phyloP scores from a whole-genome alignment of 2,113 vertebrate species.

The Bungarus multicinctus region DNA sequence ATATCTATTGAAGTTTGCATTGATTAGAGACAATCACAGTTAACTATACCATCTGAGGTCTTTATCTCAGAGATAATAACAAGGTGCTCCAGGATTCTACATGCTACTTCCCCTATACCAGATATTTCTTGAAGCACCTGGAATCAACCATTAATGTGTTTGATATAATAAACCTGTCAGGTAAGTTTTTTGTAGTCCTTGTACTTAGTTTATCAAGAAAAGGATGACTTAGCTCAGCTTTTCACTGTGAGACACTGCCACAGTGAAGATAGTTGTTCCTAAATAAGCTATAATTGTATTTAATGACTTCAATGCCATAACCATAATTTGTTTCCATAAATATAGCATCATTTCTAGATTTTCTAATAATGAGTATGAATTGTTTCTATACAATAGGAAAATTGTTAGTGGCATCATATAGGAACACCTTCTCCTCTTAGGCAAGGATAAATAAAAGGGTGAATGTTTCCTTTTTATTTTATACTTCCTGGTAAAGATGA shows the following conservation, averaged over 20 bases:
- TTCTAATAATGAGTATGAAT: conserved; percentile 8
- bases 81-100: neutral
- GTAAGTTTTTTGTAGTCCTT: neutral
- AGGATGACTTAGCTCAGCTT: neutral
- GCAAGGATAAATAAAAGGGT: neutral
- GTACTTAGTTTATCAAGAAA: neutral
- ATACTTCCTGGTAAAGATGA: neutral
- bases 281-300: neutral
- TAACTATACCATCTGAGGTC: neutral
- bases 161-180: neutral
- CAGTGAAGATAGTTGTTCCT: neutral
- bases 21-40: neutral
- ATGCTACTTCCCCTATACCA: neutral
- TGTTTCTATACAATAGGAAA: neutral
- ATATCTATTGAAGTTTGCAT: neutral
- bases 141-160: neutral
- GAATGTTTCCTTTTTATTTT: neutral
- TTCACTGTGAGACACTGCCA: neutral
- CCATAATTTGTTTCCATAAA: conserved; percentile 8
- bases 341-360: neutral
- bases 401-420: neutral
- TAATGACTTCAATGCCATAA: neutral
- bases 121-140: neutral
- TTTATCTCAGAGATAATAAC: neutral
- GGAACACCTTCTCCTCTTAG: neutral